These are phyloP conservation scores for Anoplolepis gracilipes DNA, from an alignment of 1,140 invertebrate genomes.

Conservation along the genomic window DNA sequence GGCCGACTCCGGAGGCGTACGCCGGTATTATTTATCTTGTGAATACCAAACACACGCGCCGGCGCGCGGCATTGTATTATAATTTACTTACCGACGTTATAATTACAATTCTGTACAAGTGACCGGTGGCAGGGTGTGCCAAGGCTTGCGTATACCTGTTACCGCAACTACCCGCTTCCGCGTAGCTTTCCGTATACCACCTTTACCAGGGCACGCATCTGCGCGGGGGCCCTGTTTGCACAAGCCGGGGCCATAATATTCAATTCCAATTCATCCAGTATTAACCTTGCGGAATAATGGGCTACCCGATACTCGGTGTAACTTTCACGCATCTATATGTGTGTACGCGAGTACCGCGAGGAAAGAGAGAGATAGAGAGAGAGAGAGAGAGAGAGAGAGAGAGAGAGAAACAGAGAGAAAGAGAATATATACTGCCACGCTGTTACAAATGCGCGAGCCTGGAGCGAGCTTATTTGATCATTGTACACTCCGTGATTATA, in stretches of 20 bases:
- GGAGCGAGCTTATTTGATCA: slow-evolving; percentile 63
- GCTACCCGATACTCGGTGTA: slow-evolving; percentile 54
- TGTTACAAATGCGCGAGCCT: slow-evolving; percentile 35
- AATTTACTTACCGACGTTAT: slow-evolving; percentile 86
- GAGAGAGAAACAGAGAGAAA: too few relatives aligned
- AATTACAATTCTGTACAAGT: slow-evolving; percentile 84
- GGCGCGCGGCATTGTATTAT: slow-evolving; percentile 83
- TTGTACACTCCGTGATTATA: slow-evolving; percentile 50
- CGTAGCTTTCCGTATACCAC: slow-evolving; percentile 11
- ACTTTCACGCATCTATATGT: slow-evolving; percentile 60
- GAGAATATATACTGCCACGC: neutral
- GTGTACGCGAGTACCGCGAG: slow-evolving; percentile 21
- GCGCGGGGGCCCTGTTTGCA: slow-evolving; percentile 78
- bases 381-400: too few relatives aligned
- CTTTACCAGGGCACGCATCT: slow-evolving; percentile 32
- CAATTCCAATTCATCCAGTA: slow-evolving; percentile 84
- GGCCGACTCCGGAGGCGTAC: slow-evolving; percentile 41
- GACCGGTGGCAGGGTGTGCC: slow-evolving; percentile 69
- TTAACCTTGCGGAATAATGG: slow-evolving; percentile 76
- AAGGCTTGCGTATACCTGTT: slow-evolving; percentile 25
- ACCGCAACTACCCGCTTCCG: slow-evolving; percentile 58
- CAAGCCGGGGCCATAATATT: slow-evolving; percentile 84
- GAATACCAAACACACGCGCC: slow-evolving; percentile 84
- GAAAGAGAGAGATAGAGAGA: neutral
- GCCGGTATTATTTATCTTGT: slow-evolving; percentile 82